Base-by-base conservation (phyloP, 2,888 invertebrate species). In the Erebia aethiops region DNA sequence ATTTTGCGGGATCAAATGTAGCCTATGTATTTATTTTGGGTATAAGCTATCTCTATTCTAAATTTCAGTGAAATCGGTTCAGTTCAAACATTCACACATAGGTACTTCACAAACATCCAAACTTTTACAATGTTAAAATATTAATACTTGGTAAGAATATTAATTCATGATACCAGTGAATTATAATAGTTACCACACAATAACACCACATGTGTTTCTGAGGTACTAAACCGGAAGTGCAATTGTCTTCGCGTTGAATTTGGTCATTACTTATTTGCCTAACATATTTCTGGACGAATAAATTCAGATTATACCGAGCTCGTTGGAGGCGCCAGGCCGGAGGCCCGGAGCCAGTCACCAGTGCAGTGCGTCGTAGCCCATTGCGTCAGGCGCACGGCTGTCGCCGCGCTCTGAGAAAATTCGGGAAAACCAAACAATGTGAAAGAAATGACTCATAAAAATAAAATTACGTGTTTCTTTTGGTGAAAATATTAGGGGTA, bases 341-440 rank as follows among this genome's bases (percentile, higher is more conserved):
- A n/a, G n/a, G 14, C 43, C 54, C 56, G 49, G 54, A 21, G n/a
- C 67, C 84, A 87, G n/a, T n/a, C n/a, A n/a, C n/a, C n/a, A n/a
- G n/a, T n/a, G n/a, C n/a, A n/a, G 88, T 87, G 83, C 83, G 85
- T 81, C 82, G 81, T 81, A 81, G 78, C 77, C 65, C 74, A 18
- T 75, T 80, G 73, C 56, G 73, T 74, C 67, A 71, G 71, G 51
- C 75, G 81, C 79, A 75, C 78, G 80, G 77, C 63, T 68, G 66
- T 57, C 56, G 51, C 49, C 46, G 52, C 72, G 69, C 41, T 70
- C n/a, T 51, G 26, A 56, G 16, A 70, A 69, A 56, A 58, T 62
- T 46, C 63, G 51, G 56, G 65, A 46, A 35, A 68, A 61, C 57
- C 43, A 68, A 71, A 67, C 64, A 60, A 68, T 61, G 41, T 57